Base-by-base conservation (phyloP, 2,888 invertebrate genomes). In the Clistopyga incitator region DNA sequence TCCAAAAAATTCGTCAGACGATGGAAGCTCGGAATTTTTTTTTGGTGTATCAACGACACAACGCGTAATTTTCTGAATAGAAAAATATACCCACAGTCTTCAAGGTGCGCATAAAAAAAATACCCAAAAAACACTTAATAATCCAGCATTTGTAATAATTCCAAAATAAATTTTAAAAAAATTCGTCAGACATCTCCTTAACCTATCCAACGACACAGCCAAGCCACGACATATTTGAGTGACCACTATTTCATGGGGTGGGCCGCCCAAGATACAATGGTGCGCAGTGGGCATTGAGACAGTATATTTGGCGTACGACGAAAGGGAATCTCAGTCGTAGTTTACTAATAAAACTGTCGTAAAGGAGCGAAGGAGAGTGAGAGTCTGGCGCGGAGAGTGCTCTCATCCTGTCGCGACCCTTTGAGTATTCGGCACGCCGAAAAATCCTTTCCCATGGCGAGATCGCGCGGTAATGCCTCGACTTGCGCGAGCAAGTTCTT, bases 241-340 rank as follows among this genome's bases (percentile, higher is more conserved):
- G 89, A 87, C 86, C 87, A 89, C 88, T 88, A 87, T 88, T 83
- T 85, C 85, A 76, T 78, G 78, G 84, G 47, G 47, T 61, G 18
- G n/a, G n/a, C n/a, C n/a, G n/a, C 59, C 61, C 50, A 34, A 56
- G 18, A n/a, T 52, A 78, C 15, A 42, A 34, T 34, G 20, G 15
- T 34, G 15, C 34, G 15, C 34, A 64, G 34, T 61, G 23, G n/a
- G 20, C 68, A 61, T 50, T 29, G n/a, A 18, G 34, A 34, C 8
- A 34, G 20, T 20, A 45, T 72, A 72, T 72, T 10, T 25, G 29
- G 25, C 52, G 50, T 65, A 64, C 67, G 56, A 59, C 72, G 50
- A 71, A 65, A 52, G 72, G 25, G 72, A 67, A 76, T 18, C 67
- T 77, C 67, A 67, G 47, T 72, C 56, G 56, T 68, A 54, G 45